phyloP scores from a whole-genome alignment of 2,113 vertebrate species.

The Euleptes europaea region DNA sequence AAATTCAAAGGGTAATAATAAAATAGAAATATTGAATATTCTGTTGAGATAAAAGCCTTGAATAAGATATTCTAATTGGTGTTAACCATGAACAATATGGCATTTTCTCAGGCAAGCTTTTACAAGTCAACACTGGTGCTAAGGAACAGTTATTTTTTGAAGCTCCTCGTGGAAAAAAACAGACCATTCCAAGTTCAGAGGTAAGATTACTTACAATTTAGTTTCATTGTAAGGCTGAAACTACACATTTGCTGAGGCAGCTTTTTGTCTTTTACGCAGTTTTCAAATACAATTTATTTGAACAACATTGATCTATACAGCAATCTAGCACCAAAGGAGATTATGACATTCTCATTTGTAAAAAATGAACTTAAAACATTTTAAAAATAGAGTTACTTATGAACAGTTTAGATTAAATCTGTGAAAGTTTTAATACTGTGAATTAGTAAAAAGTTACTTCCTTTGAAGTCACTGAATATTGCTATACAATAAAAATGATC shows the following conservation, averaged over 20 bases:
- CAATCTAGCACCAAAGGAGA: background rate
- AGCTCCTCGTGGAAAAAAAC: conserved; percentile 94
- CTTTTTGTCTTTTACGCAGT: background rate
- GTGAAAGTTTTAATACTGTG: too few relatives aligned
- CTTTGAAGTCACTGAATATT: too few relatives aligned
- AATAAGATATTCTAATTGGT: background rate
- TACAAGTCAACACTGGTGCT: conserved; percentile 96
- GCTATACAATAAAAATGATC: too few relatives aligned
- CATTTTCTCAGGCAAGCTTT: conserved; percentile 87
- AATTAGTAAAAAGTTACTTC: too few relatives aligned
- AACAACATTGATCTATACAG: background rate
- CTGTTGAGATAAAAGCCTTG: background rate
- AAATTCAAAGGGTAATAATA: background rate
- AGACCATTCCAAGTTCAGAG: conserved; percentile 88
- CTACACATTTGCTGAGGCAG: too few relatives aligned
- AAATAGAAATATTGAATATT: conserved; percentile 3
- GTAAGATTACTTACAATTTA: conserved; percentile 66
- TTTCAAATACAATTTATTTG: background rate
- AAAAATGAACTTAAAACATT: background rate
- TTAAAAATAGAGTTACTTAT: too few relatives aligned
- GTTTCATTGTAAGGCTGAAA: background rate
- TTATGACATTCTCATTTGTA: background rate
- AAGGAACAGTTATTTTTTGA: conserved; percentile 98
- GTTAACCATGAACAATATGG: background rate
- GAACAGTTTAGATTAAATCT: too few relatives aligned